Evolutionary conservation across 2,113 vertebrate species (phyloP), one percentile per base, ranked within the genome.

Genomic region (Calidris pugnax): DNA sequence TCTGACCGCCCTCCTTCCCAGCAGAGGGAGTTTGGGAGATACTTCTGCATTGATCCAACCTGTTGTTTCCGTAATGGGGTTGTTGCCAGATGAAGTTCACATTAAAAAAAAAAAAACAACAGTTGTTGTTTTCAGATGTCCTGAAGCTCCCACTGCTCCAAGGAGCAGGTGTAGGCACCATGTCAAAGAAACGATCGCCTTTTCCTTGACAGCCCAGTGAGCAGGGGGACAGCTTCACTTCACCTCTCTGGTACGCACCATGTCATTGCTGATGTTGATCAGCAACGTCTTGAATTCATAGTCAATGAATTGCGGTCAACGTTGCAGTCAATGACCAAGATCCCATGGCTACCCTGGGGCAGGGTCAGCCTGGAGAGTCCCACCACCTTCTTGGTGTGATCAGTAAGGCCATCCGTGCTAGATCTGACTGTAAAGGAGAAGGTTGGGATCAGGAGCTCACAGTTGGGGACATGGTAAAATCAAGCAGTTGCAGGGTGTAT

Each of bases 361-460:
- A 68, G 77, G n/a, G 45, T 12, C 69, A 76, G 45, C 43, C 64
- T 64, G 19, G 33, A 59, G 48, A 3, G 7, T 4, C 53, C 76
- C 48, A 22, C 0, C 20, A 5, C 43, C 30, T 16, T 30, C 12
- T 12, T 10, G 39, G 7, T 4, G 8, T 6, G n/a, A 24, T 51
- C 67, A 67, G 28, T 17, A 6, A 0, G 53, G 27, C 33, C 48
- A 30, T 3, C 50, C 2, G 3, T 24, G 22, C 51, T 24, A 37
- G 7, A 62, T 14, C 41, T 59, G 43, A 7, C 71, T n/a, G 33
- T 4, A 7, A 37, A 26, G 66, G 27, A 37, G 26, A 41, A 28
- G 0, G 0, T 1, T 53, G 33, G 62, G 24, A 33, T 39, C 1
- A 2, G 69, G 45, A 80, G 14, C 6, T 76, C 72, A 2, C 32